Evolutionary conservation across 2,888 invertebrate genomes (phyloP).

Genomic region (Marronus borbonicus): DNA sequence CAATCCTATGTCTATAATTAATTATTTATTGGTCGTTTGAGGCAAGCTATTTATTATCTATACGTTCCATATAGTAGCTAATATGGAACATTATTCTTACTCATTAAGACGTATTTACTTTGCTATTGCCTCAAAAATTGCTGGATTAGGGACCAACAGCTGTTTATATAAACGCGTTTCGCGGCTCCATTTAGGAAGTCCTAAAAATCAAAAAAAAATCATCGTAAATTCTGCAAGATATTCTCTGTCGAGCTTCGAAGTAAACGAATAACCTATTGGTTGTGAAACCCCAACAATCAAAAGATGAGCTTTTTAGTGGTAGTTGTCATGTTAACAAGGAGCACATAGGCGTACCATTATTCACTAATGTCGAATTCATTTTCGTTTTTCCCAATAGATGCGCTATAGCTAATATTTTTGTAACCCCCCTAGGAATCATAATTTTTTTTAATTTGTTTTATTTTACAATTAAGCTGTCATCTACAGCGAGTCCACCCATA

Average conservation of each 20-base stretch:
- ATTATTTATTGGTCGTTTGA: slow-evolving; percentile 34
- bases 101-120: slow-evolving; percentile 5
- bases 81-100: background rate
- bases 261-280: slow-evolving; percentile 22
- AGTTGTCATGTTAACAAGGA: background rate
- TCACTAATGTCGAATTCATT: slow-evolving; percentile 4
- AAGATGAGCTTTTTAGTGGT: slow-evolving; percentile 4
- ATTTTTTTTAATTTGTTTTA: no score
- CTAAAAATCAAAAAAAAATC: slow-evolving; percentile 13
- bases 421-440: no score
- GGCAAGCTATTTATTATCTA: background rate
- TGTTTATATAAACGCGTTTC: slow-evolving; percentile 18
- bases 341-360: slow-evolving; percentile 3
- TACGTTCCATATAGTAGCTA: background rate
- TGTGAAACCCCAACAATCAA: slow-evolving; percentile 18
- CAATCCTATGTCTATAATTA: slow-evolving; percentile 4
- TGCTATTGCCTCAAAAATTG: slow-evolving; percentile 37
- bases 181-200: background rate
- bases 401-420: background rate
- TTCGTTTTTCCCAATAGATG: background rate
- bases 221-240: background rate
- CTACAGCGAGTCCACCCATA: no score
- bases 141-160: slow-evolving; percentile 43
- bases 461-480: no score
- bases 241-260: background rate